Base-by-base conservation (phyloP, 2,888 invertebrate species). In the Melinaea marsaeus region DNA sequence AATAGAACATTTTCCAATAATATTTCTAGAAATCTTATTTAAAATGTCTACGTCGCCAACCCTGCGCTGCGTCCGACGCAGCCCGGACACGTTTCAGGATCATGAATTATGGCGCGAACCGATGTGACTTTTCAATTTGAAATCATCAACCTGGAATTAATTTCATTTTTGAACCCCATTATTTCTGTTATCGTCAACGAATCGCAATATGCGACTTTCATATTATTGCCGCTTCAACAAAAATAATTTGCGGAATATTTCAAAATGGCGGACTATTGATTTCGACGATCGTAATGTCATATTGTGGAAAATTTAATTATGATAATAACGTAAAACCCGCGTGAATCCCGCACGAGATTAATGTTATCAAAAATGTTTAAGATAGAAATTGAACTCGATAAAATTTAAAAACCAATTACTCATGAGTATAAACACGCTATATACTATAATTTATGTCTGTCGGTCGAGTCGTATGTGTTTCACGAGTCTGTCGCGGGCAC, bases 91-190 rank as follows among this genome's bases (percentile, higher is more conserved):
- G 90, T 90, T 90, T 89, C 89, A 88, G 87, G 84, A 85, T 84
- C 89, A 90, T 91, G 91, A 91, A 85, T 91, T 91, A 90, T 90
- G 85, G 89, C 90, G 81, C 87, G 81, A 85, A 85, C 90, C 90
- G 91, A 89, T 89, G 91, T 91, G 91, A 90, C 91, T 91, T 91
- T 91, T 91, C 91, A 91, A 91, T 91, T 91, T 90, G 90, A 90
- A 91, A 90, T 91, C 91, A 90, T 90, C 90, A 91, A 90, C 89
- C 87, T 90, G 91, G 91, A 91, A 91, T 90, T 91, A 91, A 91
- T 91, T 90, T 88, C 86, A 90, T 90, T 90, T 90, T 90, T 90
- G 89, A 89, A 89, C 88, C 85, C 90, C 88, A 90, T 90, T 90
- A 90, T 90, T 90, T 87, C 88, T 88, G 86, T 86, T 90, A 90